Evolutionary conservation across 2,797 vertebrate species (phyloP), one percentile per base, ranked within the genome.

Genomic region (Pseudochromis fuscus): DNA sequence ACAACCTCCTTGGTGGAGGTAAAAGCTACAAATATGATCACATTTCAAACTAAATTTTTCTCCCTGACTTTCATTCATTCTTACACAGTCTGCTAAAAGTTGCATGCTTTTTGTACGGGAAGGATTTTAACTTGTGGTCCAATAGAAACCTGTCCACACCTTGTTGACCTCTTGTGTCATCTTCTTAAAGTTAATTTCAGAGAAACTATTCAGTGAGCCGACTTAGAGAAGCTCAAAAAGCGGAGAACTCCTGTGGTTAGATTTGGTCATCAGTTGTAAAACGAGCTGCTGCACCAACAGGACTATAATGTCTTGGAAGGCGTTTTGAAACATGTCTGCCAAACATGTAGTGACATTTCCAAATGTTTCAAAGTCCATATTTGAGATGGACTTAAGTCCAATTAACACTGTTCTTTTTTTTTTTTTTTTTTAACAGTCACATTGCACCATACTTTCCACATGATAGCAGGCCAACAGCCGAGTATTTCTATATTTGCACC

Each of bases 401-500:
- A 72, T 80, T 72, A 74, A 66, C 58, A 55, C 63, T 24, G 1
- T 48, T 35, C 11, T 51, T 59, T 65, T 49, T 7, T n/a, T 23
- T 35, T 35, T 11, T 35, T 18, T 40, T 16, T n/a, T 23, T 58
- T 35, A 23, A 37, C 11, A 57, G 40, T 57, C 42, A 74, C 11
- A 53, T 67, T 75, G 50, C 2, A 44, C 21, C 42, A 67, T 37
- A 24, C 21, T 68, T 61, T 51, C 38, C 28, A 69, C 51, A 49
- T 42, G 28, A 66, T 58, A 48, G 8, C 25, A 51, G 18, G 60
- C 63, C 77, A 86, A 63, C 10, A 63, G 66, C 75, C 80, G 81
- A 82, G 60, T 27, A 25, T 57, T 48, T 79, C 24, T 77, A 65
- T 79, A 77, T 77, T 80, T 79, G 15, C 18, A 16, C 27, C 2